Conservation (phyloP, 2,888 invertebrate genomes). For the Sturmia bella region DNA sequence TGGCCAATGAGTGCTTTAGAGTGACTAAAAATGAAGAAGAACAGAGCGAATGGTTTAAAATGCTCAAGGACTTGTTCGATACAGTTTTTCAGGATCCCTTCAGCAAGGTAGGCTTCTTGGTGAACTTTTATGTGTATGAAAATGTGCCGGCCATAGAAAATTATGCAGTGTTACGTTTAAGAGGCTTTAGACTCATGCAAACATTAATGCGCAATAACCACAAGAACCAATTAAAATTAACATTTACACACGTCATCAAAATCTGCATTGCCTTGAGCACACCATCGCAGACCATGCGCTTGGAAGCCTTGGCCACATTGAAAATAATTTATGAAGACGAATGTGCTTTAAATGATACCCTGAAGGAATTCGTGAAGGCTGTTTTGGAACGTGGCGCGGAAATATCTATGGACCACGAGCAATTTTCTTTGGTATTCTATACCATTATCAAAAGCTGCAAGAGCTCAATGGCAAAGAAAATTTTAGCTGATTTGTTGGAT, state of each 20-base stretch:
- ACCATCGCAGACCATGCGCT: constrained; percentile 83
- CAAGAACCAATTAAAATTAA: constrained; percentile 69
- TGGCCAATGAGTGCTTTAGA: constrained; percentile 71
- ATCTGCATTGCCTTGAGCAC: constrained; percentile 84
- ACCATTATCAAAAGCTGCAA: constrained; percentile 82
- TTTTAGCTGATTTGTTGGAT: constrained; percentile 71
- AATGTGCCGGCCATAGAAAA: constrained; percentile 74
- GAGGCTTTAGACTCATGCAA: constrained; percentile 81
- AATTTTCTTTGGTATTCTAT: constrained; percentile 85
- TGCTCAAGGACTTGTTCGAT: constrained; percentile 82
- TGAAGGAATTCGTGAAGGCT: constrained; percentile 80
- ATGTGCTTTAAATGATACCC: constrained; percentile 59
- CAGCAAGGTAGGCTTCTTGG: constrained; percentile 84
- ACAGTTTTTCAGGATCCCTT: constrained; percentile 81
- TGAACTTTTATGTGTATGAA: constrained; percentile 83
- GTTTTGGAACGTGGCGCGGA: constrained; percentile 83
- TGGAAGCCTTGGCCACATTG: constrained; percentile 84
- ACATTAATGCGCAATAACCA: constrained; percentile 71
- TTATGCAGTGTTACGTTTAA: constrained; percentile 83
- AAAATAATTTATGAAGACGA: constrained; percentile 66
- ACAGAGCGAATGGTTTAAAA: constrained; percentile 74
- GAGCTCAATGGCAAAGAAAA: constrained; percentile 73
- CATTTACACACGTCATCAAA: constrained; percentile 73
- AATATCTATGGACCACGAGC: constrained; percentile 86
- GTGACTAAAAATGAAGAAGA: constrained; percentile 53